Conservation (phyloP, 2,888 invertebrate genomes). For the Nephrotoma flavescens region DNA sequence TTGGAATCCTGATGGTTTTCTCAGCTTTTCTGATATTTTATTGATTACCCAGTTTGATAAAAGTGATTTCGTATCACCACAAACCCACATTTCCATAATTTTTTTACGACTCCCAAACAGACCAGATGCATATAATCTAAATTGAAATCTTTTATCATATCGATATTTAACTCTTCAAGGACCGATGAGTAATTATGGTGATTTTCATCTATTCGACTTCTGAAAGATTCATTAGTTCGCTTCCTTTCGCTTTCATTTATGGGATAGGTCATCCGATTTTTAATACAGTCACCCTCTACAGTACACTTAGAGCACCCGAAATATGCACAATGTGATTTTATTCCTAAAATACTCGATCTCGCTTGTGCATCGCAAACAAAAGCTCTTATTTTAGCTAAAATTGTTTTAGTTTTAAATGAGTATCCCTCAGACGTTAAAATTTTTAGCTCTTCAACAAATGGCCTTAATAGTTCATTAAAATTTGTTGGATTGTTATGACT, state of each 20-base stretch:
- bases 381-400: background rate
- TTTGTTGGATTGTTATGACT: background rate
- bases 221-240: no score
- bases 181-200: slow-evolving; percentile 13
- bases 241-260: no score
- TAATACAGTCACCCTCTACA: slow-evolving; percentile 11
- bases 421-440: no score
- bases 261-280: slow-evolving; percentile 9
- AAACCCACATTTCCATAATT: slow-evolving; percentile 13
- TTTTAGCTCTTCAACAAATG: no score
- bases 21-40: slow-evolving; percentile 4
- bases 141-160: no score
- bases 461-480: background rate
- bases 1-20: slow-evolving; percentile 15
- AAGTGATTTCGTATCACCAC: background rate
- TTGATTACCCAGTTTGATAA: background rate
- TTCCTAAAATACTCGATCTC: slow-evolving; percentile 8
- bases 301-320: slow-evolving; percentile 9
- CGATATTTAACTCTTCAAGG: slow-evolving; percentile 10
- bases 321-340: slow-evolving; percentile 8
- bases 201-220: slow-evolving; percentile 12
- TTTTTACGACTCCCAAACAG: slow-evolving; percentile 14
- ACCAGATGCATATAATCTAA: slow-evolving; percentile 9
- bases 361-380: slow-evolving; percentile 10
- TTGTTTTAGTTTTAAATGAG: no score